Evolutionary conservation across 2,888 invertebrate genomes (phyloP).

Genomic region (Himalopsyche japonica): DNA sequence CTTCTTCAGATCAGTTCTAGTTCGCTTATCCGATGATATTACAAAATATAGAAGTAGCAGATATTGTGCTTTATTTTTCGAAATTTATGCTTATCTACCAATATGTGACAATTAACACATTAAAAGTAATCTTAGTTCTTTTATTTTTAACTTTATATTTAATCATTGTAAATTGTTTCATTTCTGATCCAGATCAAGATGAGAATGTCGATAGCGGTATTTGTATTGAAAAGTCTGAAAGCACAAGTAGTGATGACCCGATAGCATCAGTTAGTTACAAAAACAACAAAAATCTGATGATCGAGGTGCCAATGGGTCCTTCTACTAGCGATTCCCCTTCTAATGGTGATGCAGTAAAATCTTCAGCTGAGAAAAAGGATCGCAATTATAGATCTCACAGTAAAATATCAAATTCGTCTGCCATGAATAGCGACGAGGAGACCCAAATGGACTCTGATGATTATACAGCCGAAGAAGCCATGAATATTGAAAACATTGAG

Average conservation of each 20-base stretch:
- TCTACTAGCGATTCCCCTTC: neutral
- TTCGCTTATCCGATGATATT: too few relatives aligned
- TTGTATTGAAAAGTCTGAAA: slow-evolving; percentile 57
- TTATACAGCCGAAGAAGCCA: slow-evolving; percentile 7
- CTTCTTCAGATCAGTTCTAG: too few relatives aligned
- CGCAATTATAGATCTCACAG: slow-evolving; percentile 23
- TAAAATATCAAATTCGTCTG: neutral
- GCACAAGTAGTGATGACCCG: slow-evolving; percentile 53
- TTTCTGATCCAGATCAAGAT: slow-evolving; percentile 43
- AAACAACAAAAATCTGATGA: neutral
- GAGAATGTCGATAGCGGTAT: slow-evolving; percentile 57
- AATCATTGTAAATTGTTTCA: too few relatives aligned
- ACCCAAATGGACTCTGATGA: slow-evolving; percentile 32
- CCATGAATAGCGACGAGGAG: slow-evolving; percentile 19
- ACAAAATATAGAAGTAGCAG: too few relatives aligned
- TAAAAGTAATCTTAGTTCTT: too few relatives aligned
- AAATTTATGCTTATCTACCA: too few relatives aligned
- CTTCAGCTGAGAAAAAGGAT: neutral
- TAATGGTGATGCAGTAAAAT: neutral
- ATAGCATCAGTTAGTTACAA: slow-evolving; percentile 20
- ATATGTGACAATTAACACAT: too few relatives aligned
- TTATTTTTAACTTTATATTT: too few relatives aligned
- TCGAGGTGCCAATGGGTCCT: neutral
- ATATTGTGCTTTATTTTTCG: too few relatives aligned
- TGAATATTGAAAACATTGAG: neutral